Conservation (phyloP, 2,113 vertebrate species). For the Alligator mississippiensis region DNA sequence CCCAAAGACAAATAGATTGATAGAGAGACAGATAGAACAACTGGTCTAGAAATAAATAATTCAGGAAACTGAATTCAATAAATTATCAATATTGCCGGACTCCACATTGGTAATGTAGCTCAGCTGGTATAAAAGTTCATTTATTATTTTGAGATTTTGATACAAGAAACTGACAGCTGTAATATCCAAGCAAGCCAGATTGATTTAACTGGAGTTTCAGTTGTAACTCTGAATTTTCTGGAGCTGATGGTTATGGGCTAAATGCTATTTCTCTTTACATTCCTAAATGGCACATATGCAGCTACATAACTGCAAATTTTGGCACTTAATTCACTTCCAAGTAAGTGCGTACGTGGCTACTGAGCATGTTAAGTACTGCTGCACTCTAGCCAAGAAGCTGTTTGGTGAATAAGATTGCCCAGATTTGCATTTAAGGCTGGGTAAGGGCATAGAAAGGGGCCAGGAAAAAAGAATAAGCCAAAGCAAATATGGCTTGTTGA, state of each 20-base stretch:
- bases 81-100: neutral
- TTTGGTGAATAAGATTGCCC: too few species aligned
- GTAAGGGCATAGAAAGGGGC: too few species aligned
- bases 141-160: neutral
- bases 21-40: constrained; percentile 2
- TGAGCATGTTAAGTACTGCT: too few species aligned
- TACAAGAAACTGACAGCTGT: neutral
- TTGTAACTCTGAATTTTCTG: neutral
- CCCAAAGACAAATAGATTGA: neutral
- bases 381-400: too few species aligned
- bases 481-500: too few species aligned
- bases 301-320: too few species aligned
- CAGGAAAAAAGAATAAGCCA: too few species aligned
- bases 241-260: neutral
- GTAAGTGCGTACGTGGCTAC: too few species aligned
- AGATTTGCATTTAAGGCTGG: too few species aligned
- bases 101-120: neutral
- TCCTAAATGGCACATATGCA: too few species aligned
- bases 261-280: too few species aligned
- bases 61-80: neutral
- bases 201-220: neutral
- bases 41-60: constrained; percentile 23
- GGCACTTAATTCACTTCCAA: too few species aligned
- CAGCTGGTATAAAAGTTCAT: neutral
- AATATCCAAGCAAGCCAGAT: neutral